phyloP scores from a whole-genome alignment of 2,113 vertebrate species.

The Numenius arquata region DNA sequence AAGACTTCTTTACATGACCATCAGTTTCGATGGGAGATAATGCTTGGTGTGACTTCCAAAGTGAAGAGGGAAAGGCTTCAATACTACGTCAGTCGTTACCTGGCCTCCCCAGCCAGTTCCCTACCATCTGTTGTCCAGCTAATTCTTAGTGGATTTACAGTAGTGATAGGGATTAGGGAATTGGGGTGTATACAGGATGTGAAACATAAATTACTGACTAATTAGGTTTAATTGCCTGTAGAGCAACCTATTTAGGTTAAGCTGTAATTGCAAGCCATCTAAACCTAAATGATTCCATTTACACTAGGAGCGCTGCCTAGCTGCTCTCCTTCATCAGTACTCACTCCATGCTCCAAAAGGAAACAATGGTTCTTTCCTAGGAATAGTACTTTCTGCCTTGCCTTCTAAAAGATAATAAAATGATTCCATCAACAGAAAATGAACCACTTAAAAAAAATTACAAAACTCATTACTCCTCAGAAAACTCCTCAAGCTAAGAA shows the following conservation, averaged over 20 bases:
- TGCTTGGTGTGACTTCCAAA: not conserved
- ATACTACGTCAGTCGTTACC: fast-evolving
- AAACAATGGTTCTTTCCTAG: not conserved
- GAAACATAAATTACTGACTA: not conserved
- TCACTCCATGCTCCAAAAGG: not conserved
- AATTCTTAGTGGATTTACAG: not conserved
- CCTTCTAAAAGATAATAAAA: not conserved
- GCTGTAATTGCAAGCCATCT: not conserved
- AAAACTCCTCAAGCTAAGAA: not conserved
- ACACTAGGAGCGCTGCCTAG: not conserved
- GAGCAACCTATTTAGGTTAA: not conserved
- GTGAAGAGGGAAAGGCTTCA: not conserved
- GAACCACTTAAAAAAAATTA: fast-evolving
- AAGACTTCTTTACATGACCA: not conserved
- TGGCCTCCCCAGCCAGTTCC: not conserved
- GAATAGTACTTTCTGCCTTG: not conserved
- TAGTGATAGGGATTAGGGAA: not conserved
- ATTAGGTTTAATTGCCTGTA: not conserved
- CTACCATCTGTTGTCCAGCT: not conserved
- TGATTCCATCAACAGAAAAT: not conserved
- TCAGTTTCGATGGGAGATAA: not conserved
- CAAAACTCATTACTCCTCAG: not conserved
- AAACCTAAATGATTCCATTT: not conserved
- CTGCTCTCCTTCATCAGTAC: not conserved
- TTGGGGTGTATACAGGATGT: not conserved